These are phyloP conservation scores for Therioaphis trifolii DNA, from an alignment of 2,888 invertebrate genomes.

Conservation along the genomic window DNA sequence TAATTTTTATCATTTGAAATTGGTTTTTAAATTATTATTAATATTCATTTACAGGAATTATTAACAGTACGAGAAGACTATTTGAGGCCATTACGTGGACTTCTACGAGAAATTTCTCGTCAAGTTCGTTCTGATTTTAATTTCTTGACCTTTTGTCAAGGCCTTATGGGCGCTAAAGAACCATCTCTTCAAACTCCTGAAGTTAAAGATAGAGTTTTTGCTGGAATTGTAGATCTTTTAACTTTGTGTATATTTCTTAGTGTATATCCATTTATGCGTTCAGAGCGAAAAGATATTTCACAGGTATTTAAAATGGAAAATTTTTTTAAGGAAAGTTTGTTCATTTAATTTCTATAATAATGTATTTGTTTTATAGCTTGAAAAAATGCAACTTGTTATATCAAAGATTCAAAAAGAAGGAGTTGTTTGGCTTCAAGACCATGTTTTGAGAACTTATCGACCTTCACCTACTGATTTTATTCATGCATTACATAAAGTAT, in stretches of 20 bases:
- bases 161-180: conserved; percentile 71
- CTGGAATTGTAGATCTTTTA: conserved; percentile 85
- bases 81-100: conserved; percentile 83
- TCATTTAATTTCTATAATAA: background rate
- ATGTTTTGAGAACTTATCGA: conserved; percentile 80
- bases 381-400: conserved; percentile 70
- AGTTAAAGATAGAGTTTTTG: conserved; percentile 85
- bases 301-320: conserved; percentile 62
- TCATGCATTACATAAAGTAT: conserved; percentile 81
- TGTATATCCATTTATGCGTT: conserved; percentile 75
- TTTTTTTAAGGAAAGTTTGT: background rate
- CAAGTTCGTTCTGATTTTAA: conserved; percentile 85
- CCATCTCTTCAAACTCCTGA: conserved; percentile 75
- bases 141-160: conserved; percentile 81
- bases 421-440: conserved; percentile 88
- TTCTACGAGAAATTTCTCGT: conserved; percentile 89
- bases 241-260: conserved; percentile 87
- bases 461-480: conserved; percentile 80
- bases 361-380: conserved; percentile 63
- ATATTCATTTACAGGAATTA: conserved; percentile 75
- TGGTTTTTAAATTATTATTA: background rate
- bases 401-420: conserved; percentile 83
- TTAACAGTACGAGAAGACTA: conserved; percentile 90
- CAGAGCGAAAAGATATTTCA: conserved; percentile 71
- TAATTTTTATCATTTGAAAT: conserved; percentile 54